phyloP scores from a whole-genome alignment of 1,140 invertebrate genomes.

The Caerostris darwini region DNA sequence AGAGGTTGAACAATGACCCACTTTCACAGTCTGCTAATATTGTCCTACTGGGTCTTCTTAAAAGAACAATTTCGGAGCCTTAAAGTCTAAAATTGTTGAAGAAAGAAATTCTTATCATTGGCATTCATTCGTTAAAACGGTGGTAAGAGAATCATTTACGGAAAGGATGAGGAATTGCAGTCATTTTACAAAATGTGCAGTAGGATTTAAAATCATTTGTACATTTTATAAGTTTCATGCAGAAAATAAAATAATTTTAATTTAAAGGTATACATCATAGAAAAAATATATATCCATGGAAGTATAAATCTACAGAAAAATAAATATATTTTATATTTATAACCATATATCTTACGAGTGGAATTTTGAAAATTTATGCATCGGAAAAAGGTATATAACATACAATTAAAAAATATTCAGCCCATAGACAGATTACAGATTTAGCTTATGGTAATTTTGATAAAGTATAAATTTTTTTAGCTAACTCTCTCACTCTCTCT shows the following conservation, averaged over 20 bases:
- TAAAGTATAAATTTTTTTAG: no score
- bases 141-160: neutral
- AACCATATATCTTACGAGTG: neutral
- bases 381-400: no score
- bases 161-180: neutral
- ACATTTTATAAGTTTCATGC: neutral
- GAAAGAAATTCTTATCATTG: constrained; percentile 28
- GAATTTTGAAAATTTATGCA: no score
- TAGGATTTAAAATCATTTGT: no score
- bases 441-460: no score
- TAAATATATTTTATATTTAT: constrained; percentile 28
- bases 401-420: no score
- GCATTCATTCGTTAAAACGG: neutral
- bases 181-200: neutral
- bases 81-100: neutral
- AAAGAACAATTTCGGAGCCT: constrained; percentile 5
- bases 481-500: no score
- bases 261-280: neutral
- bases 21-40: constrained; percentile 26
- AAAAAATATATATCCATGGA: neutral
- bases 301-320: neutral
- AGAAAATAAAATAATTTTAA: neutral
- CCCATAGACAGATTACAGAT: no score
- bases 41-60: constrained; percentile 18
- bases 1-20: constrained; percentile 34